These are phyloP conservation scores for Papilio polytes DNA, from an alignment of 1,140 invertebrate genomes.

Conservation along the genomic window DNA sequence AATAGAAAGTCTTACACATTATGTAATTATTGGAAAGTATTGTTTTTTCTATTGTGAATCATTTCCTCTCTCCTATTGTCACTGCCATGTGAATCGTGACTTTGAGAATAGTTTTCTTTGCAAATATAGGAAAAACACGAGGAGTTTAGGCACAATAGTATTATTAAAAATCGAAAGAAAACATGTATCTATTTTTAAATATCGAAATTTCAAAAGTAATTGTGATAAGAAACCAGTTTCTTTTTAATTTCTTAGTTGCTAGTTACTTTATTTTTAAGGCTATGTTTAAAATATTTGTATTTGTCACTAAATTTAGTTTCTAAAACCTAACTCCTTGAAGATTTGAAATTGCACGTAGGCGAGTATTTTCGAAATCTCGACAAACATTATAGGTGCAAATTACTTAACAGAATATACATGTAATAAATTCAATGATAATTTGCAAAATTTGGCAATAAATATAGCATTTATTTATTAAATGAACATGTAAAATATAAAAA, in stretches of 20 bases:
- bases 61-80: conserved; percentile 23
- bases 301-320: neutral
- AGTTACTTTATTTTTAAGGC: neutral
- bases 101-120: neutral
- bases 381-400: conserved; percentile 14
- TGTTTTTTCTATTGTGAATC: neutral
- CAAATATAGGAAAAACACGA: neutral
- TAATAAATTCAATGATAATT: neutral
- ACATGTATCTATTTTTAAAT: neutral
- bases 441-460: neutral
- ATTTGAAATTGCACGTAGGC: neutral
- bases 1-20: conserved; percentile 1
- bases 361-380: neutral
- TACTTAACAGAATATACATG: neutral
- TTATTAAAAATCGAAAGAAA: neutral
- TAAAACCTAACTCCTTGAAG: neutral
- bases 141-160: neutral
- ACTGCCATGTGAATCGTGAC: conserved; percentile 25
- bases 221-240: neutral
- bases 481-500: no score
- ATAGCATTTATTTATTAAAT: no score
- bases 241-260: no score
- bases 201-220: neutral
- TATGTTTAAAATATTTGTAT: neutral
- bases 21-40: conserved; percentile 28